These are phyloP conservation scores for Pithys albifrons DNA, from an alignment of 2,113 vertebrate species.

Conservation along the genomic window DNA sequence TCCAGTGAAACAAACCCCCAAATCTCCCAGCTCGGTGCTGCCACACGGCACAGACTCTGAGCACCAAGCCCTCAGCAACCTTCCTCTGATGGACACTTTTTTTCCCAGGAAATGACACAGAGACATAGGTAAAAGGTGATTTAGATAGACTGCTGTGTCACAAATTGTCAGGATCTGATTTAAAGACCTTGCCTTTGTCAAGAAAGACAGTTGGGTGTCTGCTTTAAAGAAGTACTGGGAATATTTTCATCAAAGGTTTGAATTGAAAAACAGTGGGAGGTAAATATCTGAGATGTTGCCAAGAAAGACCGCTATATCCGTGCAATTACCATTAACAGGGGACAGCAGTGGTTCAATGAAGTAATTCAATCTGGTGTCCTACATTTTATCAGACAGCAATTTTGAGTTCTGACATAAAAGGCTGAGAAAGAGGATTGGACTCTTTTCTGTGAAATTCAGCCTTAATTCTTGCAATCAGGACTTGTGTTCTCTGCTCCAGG, in stretches of 20 bases:
- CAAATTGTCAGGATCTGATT: constrained; percentile 93
- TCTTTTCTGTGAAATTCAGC: constrained; percentile 64
- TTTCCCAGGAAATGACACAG: constrained; percentile 84
- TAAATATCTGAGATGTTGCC: constrained; percentile 86
- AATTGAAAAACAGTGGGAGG: constrained; percentile 89
- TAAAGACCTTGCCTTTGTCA: constrained; percentile 86
- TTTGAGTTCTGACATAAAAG: constrained; percentile 77
- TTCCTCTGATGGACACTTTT: constrained; percentile 81
- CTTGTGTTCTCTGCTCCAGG: constrained; percentile 45
- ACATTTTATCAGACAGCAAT: constrained; percentile 83
- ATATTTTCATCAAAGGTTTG: constrained; percentile 89
- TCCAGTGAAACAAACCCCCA: constrained; percentile 48
- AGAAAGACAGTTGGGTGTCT: constrained; percentile 85
- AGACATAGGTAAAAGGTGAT: constrained; percentile 89
- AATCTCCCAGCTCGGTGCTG: background rate
- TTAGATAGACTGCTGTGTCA: constrained; percentile 90
- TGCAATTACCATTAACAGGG: constrained; percentile 86
- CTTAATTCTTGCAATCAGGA: constrained; percentile 66
- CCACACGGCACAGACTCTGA: background rate
- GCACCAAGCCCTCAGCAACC: constrained; percentile 62
- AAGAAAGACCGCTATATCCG: constrained; percentile 81
- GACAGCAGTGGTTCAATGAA: constrained; percentile 81
- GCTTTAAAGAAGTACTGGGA: constrained; percentile 85
- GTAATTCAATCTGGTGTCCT: constrained; percentile 86
- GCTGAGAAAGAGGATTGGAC: constrained; percentile 59